phyloP scores from a whole-genome alignment of 2,797 vertebrate species.

The Amblyraja radiata region DNA sequence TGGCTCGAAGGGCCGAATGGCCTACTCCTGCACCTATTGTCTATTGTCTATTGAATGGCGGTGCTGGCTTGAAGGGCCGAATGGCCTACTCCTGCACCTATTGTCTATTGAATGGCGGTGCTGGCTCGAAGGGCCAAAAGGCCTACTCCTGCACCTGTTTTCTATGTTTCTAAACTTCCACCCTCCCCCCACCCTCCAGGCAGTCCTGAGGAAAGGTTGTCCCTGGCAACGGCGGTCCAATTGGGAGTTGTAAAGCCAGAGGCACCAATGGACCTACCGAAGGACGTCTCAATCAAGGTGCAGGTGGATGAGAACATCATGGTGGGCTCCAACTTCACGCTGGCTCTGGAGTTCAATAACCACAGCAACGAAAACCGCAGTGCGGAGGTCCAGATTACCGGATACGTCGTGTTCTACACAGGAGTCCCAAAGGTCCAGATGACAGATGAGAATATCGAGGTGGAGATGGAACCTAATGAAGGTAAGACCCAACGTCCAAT shows the following conservation, averaged over 20 bases:
- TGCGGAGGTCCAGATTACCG: conserved; percentile 64
- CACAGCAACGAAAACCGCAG: conserved; percentile 57
- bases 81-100: too few relatives aligned
- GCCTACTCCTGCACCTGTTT: too few relatives aligned
- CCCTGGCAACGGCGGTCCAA: conserved; percentile 79
- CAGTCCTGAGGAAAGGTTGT: conserved; percentile 73
- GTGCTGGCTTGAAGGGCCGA: too few relatives aligned
- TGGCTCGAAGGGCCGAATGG: too few relatives aligned
- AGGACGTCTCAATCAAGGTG: conserved; percentile 71
- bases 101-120: too few relatives aligned
- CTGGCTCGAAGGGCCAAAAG: too few relatives aligned
- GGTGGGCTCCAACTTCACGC: conserved; percentile 71
- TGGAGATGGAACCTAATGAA: conserved; percentile 60
- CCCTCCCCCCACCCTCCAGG: conserved; percentile 51
- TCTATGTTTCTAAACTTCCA: too few relatives aligned
- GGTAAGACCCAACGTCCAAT: conserved; percentile 58
- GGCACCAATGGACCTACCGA: conserved; percentile 41
- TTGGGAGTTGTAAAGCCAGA: conserved; percentile 70
- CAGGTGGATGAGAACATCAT: conserved; percentile 58
- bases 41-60: too few relatives aligned
- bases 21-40: too few relatives aligned
- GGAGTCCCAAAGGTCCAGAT: conserved; percentile 76
- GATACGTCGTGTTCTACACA: conserved; percentile 81
- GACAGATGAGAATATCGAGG: conserved; percentile 61
- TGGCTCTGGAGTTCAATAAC: conserved; percentile 73